Percentiles rank a stretch among this genome's conserved stretches.
phyloP scores from a whole-genome alignment of 2,113 vertebrate genomes.

The Monarcha castaneiventris region DNA sequence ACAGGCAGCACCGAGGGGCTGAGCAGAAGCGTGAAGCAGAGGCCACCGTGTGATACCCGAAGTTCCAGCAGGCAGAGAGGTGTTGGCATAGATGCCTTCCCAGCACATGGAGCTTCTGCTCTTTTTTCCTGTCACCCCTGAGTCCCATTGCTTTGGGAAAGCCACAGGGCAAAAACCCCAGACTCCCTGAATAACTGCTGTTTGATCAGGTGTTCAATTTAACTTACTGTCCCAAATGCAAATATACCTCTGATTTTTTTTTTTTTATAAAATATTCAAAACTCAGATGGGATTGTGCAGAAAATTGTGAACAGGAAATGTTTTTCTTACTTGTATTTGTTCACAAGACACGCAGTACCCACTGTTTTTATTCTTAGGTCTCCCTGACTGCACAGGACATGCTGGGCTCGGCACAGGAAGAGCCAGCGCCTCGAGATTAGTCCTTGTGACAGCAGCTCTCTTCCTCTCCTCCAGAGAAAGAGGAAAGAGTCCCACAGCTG shows the following conservation, averaged over 20 bases:
- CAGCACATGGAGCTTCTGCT: rapidly evolving
- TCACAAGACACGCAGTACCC: not conserved
- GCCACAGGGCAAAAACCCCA: not conserved
- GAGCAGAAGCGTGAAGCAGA: not conserved
- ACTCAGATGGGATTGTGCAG: not conserved
- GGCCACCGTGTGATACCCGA: rapidly evolving
- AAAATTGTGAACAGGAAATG: not conserved
- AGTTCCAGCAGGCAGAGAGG: not conserved
- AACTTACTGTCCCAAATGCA: not conserved
- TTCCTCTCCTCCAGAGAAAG: conserved; percentile 34
- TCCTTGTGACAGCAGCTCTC: conserved; percentile 47
- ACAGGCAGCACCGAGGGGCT: not conserved
- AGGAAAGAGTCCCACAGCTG: conserved; percentile 14
- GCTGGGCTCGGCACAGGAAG: conserved; percentile 43
- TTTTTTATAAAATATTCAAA: not conserved
- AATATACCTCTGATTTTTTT: not conserved
- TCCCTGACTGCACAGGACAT: conserved; percentile 35
- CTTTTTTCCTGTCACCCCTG: not conserved
- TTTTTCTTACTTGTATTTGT: not conserved
- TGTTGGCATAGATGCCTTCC: not conserved
- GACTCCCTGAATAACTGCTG: not conserved
- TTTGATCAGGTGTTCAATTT: not conserved
- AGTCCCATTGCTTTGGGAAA: not conserved
- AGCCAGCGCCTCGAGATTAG: conserved; percentile 49
- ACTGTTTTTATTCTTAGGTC: conserved; percentile 4